phyloP scores from a whole-genome alignment of 2,113 vertebrate species.

The Labrus mixtus region DNA sequence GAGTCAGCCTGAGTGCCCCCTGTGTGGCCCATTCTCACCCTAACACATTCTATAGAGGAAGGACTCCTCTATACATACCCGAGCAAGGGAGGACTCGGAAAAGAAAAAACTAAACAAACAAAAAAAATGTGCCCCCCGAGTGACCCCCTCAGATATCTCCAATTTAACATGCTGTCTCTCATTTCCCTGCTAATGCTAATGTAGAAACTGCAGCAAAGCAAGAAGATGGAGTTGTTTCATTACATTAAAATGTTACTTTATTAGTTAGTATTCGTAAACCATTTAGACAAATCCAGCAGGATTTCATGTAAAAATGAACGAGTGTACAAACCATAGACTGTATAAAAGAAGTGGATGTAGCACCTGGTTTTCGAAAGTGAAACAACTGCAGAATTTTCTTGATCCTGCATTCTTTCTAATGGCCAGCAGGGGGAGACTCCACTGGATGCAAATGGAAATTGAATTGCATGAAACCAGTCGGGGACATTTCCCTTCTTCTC shows the following conservation, averaged over 20 bases:
- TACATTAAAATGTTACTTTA: slow-evolving; percentile 39
- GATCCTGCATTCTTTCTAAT: too few relatives aligned
- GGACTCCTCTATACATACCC: background rate
- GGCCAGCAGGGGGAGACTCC: too few relatives aligned
- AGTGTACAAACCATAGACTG: too few relatives aligned
- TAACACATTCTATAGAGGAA: slow-evolving; percentile 5
- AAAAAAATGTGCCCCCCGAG: slow-evolving; percentile 11
- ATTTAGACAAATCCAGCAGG: slow-evolving; percentile 31
- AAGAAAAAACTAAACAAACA: slow-evolving; percentile 8
- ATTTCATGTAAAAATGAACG: background rate
- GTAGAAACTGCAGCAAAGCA: slow-evolving; percentile 17
- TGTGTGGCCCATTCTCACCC: slow-evolving; percentile 28
- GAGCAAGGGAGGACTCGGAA: slow-evolving; percentile 9
- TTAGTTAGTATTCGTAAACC: slow-evolving; percentile 23
- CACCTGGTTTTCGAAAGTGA: too few relatives aligned
- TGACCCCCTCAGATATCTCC: slow-evolving; percentile 3
- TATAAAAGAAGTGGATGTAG: too few relatives aligned
- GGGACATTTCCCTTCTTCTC: too few relatives aligned
- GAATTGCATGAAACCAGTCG: too few relatives aligned
- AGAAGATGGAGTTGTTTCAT: slow-evolving; percentile 27
- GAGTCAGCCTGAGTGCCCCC: slow-evolving; percentile 35
- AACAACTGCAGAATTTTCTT: too few relatives aligned
- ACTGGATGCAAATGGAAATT: too few relatives aligned
- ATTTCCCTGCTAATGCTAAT: slow-evolving; percentile 34
- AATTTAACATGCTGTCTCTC: slow-evolving; percentile 32